Base-by-base conservation (phyloP, 2,797 vertebrate species). In the Mus minutoides region DNA sequence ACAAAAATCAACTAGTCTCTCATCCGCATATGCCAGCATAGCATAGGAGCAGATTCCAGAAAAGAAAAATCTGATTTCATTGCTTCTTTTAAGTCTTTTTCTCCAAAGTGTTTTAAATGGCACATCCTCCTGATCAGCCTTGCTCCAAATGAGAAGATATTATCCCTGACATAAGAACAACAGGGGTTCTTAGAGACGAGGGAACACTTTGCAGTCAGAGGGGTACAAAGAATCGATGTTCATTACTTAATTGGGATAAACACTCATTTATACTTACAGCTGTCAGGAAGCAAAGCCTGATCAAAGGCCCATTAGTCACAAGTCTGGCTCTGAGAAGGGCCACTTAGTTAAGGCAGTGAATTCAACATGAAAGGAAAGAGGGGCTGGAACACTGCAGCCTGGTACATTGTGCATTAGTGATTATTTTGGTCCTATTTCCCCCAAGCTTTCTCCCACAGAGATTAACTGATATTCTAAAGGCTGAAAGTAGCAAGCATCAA, bases 281-380 rank as follows among this genome's bases (percentile, higher is more conserved):
- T 97, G 93, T 96, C 96, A 96, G 96, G 83, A 93, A 96, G 80
- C 93, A 91, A 97, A 95, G 94, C 49, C 71, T 94, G 97, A 98
- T 97, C 97, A 97, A 97, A 98, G 93, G 92, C 77, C 84, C 75
- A 69, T 96, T 95, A 97, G 92, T 94, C 90, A 90, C 56, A 71
- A 96, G 83, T 34, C 58, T 91, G 80, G 90, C 86, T 97, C 95
- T 97, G 93, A 87, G 91, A 96, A 95, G 92, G 77, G 52, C 83
- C 94, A 96, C 83, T 92, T 94, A 96, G 85, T 87, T 91, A 96
- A 96, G 87, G 94, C 80, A 67, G 82, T 52, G 88, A 88, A 88
- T 97, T 96, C 92, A 92, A 94, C 90, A 96, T 95, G 85, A 97
- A 97, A 97, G 84, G 56, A 62, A 95, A 87, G 62, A 73, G 73